Percentiles rank a stretch among this genome's conserved stretches.
Evolutionary conservation across 2,888 invertebrate genomes (phyloP).

Genomic region (Diploptera punctata): DNA sequence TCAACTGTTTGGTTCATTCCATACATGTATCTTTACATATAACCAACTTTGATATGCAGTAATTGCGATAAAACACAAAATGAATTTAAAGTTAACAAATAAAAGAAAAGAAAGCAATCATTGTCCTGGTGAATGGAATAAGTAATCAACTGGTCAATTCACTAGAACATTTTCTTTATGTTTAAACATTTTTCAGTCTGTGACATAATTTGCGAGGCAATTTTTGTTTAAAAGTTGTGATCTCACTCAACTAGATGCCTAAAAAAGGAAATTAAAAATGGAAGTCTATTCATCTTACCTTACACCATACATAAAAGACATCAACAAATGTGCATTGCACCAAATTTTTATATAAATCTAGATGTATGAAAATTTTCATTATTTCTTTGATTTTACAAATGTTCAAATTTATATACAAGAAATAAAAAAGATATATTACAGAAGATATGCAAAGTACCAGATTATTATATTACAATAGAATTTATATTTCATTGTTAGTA

Average conservation of each 20-base stretch:
- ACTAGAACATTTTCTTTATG: too few relatives aligned
- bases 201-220: not conserved
- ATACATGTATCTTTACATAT: too few relatives aligned
- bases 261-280: not conserved
- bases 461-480: not conserved
- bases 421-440: not conserved
- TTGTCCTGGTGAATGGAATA: too few relatives aligned
- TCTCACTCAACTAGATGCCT: not conserved
- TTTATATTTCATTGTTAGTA: too few relatives aligned
- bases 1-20: too few relatives aligned
- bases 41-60: too few relatives aligned
- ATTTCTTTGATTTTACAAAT: not conserved
- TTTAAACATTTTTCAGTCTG: conserved; percentile 11
- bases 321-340: conserved; percentile 11
- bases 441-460: conserved; percentile 1
- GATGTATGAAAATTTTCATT: not conserved
- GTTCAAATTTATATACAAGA: too few relatives aligned
- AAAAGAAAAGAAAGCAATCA: too few relatives aligned
- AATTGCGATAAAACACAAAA: too few relatives aligned
- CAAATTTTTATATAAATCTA: not conserved
- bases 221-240: not conserved
- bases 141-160: too few relatives aligned
- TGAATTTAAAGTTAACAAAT: too few relatives aligned
- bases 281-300: not conserved
- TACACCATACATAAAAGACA: not conserved